Percentiles rank a stretch among this genome's conserved stretches.
Evolutionary conservation across 2,113 vertebrate genomes (phyloP).

Genomic region (Eulemur rufifrons): DNA sequence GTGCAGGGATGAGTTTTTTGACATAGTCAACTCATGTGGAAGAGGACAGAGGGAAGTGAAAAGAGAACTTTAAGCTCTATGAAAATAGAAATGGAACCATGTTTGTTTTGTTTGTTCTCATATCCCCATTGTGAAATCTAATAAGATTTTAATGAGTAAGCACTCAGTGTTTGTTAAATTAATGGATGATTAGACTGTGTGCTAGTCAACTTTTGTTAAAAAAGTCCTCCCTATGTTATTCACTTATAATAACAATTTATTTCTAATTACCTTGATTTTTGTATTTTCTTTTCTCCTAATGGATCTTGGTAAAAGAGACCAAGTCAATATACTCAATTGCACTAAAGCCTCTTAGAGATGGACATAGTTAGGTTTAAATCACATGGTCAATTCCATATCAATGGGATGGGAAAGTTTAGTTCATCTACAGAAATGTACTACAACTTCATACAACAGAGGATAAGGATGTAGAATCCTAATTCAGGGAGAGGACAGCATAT

Average conservation of each 20-base stretch:
- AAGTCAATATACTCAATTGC: not conserved
- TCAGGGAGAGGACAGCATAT: not conserved
- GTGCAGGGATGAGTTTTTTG: not conserved
- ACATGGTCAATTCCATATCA: not conserved
- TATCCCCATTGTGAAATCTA: not conserved
- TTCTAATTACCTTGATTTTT: not conserved
- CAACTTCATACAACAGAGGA: not conserved
- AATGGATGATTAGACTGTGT: not conserved
- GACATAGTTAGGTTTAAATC: not conserved
- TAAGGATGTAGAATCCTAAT: not conserved
- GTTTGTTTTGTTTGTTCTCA: not conserved
- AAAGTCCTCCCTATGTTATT: not conserved
- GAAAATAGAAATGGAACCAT: not conserved
- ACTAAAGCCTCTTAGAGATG: not conserved
- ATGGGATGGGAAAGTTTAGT: not conserved
- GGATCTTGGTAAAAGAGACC: not conserved
- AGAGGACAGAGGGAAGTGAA: not conserved
- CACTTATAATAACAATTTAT: not conserved
- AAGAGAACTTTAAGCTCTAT: not conserved
- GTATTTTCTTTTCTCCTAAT: not conserved
- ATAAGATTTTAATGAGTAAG: not conserved
- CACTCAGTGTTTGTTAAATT: not conserved
- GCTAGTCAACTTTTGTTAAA: not conserved
- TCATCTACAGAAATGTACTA: not conserved
- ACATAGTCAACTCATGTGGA: not conserved